Conservation (phyloP, 37 sponge, comb jelly and placozoan species). For the Tethya wilhelma region DNA sequence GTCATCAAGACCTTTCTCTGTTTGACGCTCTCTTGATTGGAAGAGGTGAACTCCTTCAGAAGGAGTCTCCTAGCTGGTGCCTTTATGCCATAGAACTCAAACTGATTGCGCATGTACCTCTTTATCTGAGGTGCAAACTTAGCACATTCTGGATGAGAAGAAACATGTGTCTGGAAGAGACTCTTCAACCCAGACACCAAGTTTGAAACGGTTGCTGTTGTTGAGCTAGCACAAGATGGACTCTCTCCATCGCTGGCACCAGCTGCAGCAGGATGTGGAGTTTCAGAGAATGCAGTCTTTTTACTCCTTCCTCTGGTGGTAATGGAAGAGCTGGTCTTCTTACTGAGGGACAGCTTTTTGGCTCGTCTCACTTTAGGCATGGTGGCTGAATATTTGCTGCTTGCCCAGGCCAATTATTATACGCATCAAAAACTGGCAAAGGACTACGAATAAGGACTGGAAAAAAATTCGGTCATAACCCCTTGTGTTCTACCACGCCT, state of each 20-base stretch:
- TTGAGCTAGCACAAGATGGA: not conserved
- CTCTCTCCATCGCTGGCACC: not conserved
- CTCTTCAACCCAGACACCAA: not conserved
- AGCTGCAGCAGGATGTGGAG: not conserved
- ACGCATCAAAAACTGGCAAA: too few relatives aligned
- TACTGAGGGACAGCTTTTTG: not conserved
- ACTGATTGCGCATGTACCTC: constrained; percentile 73
- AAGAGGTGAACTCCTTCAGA: constrained; percentile 14
- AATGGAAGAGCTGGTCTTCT: not conserved
- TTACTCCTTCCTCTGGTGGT: not conserved
- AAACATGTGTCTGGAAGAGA: not conserved
- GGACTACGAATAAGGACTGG: too few relatives aligned
- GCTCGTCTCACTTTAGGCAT: constrained; percentile 27
- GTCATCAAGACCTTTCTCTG: not conserved
- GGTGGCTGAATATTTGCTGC: too few relatives aligned
- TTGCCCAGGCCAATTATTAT: too few relatives aligned
- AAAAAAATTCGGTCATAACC: too few relatives aligned
- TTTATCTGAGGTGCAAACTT: constrained; percentile 37
- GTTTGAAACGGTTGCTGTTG: not conserved
- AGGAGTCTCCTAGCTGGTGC: constrained; percentile 36
- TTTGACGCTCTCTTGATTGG: not conserved
- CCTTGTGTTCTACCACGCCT: too few relatives aligned
- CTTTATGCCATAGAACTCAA: constrained; percentile 66
- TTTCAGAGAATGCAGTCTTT: not conserved
- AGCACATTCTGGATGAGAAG: constrained; percentile 14